A percentile compares a stretch with the other conserved stretches of the same genome.
Conservation (phyloP, 2,888 invertebrate species). For the Lithosia quadra region DNA sequence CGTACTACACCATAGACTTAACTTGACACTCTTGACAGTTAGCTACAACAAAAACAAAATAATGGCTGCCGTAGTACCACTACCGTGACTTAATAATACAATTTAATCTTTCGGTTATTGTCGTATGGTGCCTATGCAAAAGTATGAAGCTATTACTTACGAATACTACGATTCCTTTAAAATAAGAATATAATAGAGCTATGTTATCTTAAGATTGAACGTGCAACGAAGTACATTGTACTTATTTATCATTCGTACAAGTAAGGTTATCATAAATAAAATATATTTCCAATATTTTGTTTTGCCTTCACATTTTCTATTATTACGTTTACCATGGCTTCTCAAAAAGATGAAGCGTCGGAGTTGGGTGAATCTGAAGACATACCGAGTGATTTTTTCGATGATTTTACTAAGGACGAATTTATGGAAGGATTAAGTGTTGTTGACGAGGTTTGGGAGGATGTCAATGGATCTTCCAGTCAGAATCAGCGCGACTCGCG, state of each 20-base stretch:
- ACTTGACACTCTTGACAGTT: not conserved
- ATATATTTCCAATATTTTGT: conserved; percentile 5
- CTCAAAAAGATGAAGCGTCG: conserved; percentile 48
- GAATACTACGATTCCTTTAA: not conserved
- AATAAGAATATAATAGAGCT: not conserved
- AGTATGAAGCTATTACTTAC: not conserved
- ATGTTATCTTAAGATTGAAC: not conserved
- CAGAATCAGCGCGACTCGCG: conserved; percentile 31
- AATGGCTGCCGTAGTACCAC: conserved; percentile 1
- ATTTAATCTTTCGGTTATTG: not conserved
- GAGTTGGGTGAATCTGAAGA: conserved; percentile 71
- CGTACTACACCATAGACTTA: too few relatives aligned
- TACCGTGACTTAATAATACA: too few relatives aligned
- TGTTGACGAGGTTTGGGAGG: conserved; percentile 78
- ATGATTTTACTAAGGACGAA: conserved; percentile 79
- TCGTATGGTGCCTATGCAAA: too few relatives aligned
- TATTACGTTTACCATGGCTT: conserved; percentile 41
- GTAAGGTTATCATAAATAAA: conserved; percentile 5
- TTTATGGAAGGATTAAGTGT: conserved; percentile 83
- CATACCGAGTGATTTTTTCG: conserved; percentile 83
- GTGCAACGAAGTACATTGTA: not conserved
- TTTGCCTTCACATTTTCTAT: conserved; percentile 21
- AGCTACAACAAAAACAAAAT: not conserved
- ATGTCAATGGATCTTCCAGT: conserved; percentile 44
- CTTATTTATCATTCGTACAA: not conserved